Base-by-base conservation (phyloP, 2,888 invertebrate genomes). In the Silvanus unidentatus region DNA sequence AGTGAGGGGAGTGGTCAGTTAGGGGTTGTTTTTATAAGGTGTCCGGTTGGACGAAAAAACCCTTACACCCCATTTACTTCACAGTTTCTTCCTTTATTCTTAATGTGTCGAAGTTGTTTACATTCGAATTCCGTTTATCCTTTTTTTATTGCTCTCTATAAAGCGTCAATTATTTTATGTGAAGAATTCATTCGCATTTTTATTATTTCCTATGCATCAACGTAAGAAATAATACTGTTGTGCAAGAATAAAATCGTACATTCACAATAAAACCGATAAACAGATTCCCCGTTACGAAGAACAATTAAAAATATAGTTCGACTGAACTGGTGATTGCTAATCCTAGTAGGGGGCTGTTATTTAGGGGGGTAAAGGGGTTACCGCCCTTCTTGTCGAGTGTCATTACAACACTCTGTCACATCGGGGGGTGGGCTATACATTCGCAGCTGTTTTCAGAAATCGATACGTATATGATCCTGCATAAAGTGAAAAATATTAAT, bases 1-100 rank as follows among this genome's bases (percentile, higher is more conserved):
- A 69, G 54, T 60, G 41, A 44, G 51, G 66, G 68, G 69, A 60
- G 68, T 69, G 71, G 71, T 70, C 70, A 71, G 59, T 53, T 51
- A 59, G 60, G 64, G 67, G 66, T 64, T 55, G 60, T 43, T 44
- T 44, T 32, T 35, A 42, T 42, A 42, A 39, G 39, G 42, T 43
- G 44, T 51, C 60, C 58, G 64, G 64, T 65, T 65, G 68, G 65
- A 44, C 47, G 55, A 55, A 55, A 53, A 55, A 53, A 49, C 46
- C 47, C 44, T 50, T 47, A 43, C 43, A 39, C 44, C 8, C 3
- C 8, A 6, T 38, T 40, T 40, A 40, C 42, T 27, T 8, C 8
- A 22, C 3, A 22, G 4, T 22, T 22, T 22, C 8, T 22, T 22
- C 8, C 3, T 22, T 22, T 22, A 22, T 22, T 3, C 22, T 22